Conservation (phyloP, 2,888 invertebrate species). For the Hydroisotoma schaefferi region DNA sequence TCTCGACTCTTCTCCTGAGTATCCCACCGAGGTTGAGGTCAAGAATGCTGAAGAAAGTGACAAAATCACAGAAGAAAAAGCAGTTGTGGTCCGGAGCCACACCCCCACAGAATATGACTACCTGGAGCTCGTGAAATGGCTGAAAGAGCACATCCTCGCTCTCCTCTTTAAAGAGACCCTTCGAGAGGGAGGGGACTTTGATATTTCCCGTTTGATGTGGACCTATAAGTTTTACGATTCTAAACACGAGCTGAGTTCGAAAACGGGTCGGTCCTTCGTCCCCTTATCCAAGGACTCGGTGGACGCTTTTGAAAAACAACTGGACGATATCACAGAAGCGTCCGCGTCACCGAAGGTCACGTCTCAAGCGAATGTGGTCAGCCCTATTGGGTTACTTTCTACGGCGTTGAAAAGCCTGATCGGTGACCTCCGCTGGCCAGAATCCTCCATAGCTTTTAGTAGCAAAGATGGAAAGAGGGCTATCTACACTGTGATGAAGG, state of each 20-base stretch:
- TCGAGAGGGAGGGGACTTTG: conserved; percentile 17
- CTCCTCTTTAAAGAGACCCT: conserved; percentile 27
- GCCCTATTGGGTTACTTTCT: conserved; percentile 18
- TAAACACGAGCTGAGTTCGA: conserved; percentile 28
- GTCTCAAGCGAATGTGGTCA: not conserved
- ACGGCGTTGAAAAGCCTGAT: conserved; percentile 30
- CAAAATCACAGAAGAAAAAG: too few relatives aligned
- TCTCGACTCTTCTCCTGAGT: too few relatives aligned
- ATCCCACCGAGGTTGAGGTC: too few relatives aligned
- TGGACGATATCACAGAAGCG: not conserved
- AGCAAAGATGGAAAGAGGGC: conserved; percentile 10
- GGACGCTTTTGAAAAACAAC: conserved; percentile 31
- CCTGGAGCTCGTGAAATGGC: conserved; percentile 29
- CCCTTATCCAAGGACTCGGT: conserved; percentile 31
- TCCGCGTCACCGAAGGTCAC: not conserved
- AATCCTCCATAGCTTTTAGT: not conserved
- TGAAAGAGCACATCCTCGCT: conserved; percentile 34
- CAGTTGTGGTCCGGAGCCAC: too few relatives aligned
- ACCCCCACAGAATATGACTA: too few relatives aligned
- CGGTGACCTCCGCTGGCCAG: conserved; percentile 29
- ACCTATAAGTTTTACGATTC: conserved; percentile 38
- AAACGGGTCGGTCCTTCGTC: conserved; percentile 27
- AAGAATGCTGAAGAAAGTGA: too few relatives aligned
- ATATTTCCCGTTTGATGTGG: conserved; percentile 33
- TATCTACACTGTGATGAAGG: conserved; percentile 34